These are phyloP conservation scores for Dipodomys stephensi DNA, from an alignment of 2,113 vertebrate species.

Conservation along the genomic window DNA sequence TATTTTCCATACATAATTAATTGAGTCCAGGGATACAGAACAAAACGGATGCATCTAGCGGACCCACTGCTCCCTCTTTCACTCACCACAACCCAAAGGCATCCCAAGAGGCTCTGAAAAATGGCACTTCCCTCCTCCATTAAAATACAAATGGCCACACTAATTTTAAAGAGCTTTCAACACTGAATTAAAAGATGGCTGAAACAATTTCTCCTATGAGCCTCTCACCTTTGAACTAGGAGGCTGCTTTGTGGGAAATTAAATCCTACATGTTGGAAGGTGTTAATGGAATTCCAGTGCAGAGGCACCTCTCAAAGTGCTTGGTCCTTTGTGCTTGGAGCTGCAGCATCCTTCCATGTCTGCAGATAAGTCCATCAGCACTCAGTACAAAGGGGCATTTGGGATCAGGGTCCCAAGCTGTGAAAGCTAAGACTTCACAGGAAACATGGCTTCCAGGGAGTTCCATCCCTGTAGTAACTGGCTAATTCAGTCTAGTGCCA, in stretches of 20 bases:
- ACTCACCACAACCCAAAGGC: background rate
- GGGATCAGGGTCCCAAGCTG: background rate
- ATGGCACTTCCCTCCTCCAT: background rate
- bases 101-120: background rate
- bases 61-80: background rate
- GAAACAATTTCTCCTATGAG: slow-evolving; percentile 6
- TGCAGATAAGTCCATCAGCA: background rate
- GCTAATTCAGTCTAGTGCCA: background rate
- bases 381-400: background rate
- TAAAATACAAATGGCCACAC: slow-evolving; percentile 33
- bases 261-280: background rate
- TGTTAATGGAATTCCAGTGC: slow-evolving; percentile 33
- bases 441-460: background rate
- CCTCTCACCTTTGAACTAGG: slow-evolving; percentile 53
- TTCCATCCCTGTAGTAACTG: background rate
- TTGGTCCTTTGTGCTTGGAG: background rate
- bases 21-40: background rate
- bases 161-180: slow-evolving; percentile 51
- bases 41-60: background rate
- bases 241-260: slow-evolving; percentile 43
- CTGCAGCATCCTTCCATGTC: background rate
- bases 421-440: background rate
- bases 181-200: background rate
- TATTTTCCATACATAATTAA: background rate
- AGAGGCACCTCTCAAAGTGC: background rate